These are phyloP conservation scores for Hippocampus guttulatus DNA, from an alignment of 2,113 vertebrate genomes.

Conservation along the genomic window DNA sequence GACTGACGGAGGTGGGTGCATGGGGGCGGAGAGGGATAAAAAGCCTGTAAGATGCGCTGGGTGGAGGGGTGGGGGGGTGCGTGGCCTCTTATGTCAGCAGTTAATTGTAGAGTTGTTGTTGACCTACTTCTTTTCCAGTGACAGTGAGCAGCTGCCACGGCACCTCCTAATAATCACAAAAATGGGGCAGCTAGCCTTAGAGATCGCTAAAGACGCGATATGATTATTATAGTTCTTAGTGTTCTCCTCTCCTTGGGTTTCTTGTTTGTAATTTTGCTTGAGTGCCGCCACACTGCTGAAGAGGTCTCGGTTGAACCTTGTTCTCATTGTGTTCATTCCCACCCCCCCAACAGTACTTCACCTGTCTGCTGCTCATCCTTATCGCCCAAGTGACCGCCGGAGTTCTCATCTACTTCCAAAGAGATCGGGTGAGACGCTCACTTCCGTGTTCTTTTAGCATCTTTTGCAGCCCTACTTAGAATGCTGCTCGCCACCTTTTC, in stretches of 20 bases:
- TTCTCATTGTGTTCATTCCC: background rate
- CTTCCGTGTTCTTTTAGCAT: background rate
- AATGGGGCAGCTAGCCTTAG: background rate
- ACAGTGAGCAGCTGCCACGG: slow-evolving; percentile 58
- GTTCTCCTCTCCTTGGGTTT: background rate
- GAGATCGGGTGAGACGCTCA: slow-evolving; percentile 69
- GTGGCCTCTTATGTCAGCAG: slow-evolving; percentile 51
- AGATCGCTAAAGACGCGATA: background rate
- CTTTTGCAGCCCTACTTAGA: background rate
- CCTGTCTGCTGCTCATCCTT: slow-evolving; percentile 85
- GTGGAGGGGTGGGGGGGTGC: slow-evolving; percentile 32
- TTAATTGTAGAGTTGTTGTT: slow-evolving; percentile 46
- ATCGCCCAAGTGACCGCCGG: slow-evolving; percentile 82
- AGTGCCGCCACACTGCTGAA: background rate
- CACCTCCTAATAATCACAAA: slow-evolving; percentile 1
- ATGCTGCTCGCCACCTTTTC: background rate
- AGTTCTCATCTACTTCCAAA: slow-evolving; percentile 83
- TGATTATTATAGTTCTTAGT: too few species aligned
- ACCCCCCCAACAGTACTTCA: slow-evolving; percentile 77
- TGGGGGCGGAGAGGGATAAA: slow-evolving; percentile 35
- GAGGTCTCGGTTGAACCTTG: background rate
- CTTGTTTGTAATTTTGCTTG: background rate
- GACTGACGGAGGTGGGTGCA: slow-evolving; percentile 11
- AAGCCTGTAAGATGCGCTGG: slow-evolving; percentile 33
- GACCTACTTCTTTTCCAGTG: slow-evolving; percentile 60